phyloP scores from a whole-genome alignment of 2,113 vertebrate species.

The zebrafish (Danio rerio) region DNA sequence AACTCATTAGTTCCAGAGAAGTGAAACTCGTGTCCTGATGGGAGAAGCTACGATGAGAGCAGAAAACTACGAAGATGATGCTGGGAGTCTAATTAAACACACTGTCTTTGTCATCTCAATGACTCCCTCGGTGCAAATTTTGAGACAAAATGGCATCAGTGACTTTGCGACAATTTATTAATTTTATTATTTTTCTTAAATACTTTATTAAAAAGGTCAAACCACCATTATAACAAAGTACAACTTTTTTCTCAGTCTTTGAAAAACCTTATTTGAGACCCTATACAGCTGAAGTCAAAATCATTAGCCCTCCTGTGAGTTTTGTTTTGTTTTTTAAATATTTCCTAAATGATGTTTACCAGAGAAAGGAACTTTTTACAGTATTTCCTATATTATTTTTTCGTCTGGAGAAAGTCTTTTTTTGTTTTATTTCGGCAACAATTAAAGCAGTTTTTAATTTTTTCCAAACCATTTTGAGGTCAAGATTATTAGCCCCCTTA shows the following conservation, averaged over 20 bases:
- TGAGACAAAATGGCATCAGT: background rate
- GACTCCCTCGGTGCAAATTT: background rate
- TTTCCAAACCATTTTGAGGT: too few species aligned
- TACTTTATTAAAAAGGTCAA: conserved; percentile 2
- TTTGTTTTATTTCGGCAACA: too few species aligned
- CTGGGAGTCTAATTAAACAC: background rate
- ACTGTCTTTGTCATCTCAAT: background rate
- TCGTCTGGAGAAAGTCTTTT: too few species aligned
- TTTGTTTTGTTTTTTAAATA: too few species aligned
- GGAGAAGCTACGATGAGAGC: background rate
- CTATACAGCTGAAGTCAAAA: too few species aligned
- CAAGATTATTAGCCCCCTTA: too few species aligned
- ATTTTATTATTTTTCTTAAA: too few species aligned
- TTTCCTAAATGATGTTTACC: too few species aligned
- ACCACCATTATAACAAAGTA: background rate
- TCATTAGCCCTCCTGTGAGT: too few species aligned
- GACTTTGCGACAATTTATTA: background rate
- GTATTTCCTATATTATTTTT: too few species aligned
- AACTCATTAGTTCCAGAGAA: conserved; percentile 27
- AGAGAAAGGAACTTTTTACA: too few species aligned
- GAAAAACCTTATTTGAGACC: background rate
- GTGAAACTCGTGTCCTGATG: background rate
- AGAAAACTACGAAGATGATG: background rate
- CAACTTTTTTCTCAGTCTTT: background rate
- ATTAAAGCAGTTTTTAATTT: too few species aligned